Evolutionary conservation across 2,888 invertebrate species (phyloP).

Genomic region (Incurvaria masculella): DNA sequence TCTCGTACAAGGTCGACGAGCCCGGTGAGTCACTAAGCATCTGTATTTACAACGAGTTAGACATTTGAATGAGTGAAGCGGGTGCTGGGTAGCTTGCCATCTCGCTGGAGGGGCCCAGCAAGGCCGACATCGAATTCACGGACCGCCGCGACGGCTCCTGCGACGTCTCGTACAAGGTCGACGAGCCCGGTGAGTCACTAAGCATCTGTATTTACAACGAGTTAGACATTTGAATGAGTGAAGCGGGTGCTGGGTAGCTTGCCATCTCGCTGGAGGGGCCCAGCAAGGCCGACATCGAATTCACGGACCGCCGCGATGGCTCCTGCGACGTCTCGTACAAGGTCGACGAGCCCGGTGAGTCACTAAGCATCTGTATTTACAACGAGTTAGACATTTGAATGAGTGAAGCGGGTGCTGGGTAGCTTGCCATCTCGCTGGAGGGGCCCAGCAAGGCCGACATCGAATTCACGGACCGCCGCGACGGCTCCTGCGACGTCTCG

Average conservation of each 20-base stretch:
- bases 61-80: conserved; percentile 98
- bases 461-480: conserved; percentile 94
- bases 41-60: conserved; percentile 91
- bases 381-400: conserved; percentile 98
- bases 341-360: conserved; percentile 87
- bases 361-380: too few relatives aligned
- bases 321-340: conserved; percentile 95
- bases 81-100: conserved; percentile 96
- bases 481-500: conserved; percentile 95
- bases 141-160: conserved; percentile 97
- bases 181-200: conserved; percentile 79
- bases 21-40: conserved; percentile 76
- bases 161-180: conserved; percentile 90
- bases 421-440: conserved; percentile 93
- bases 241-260: conserved; percentile 95
- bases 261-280: conserved; percentile 98
- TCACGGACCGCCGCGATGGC: conserved; percentile 95
- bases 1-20: conserved; percentile 88
- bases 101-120: conserved; percentile 96
- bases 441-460: conserved; percentile 98
- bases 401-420: conserved; percentile 95
- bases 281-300: conserved; percentile 96
- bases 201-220: too few relatives aligned
- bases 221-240: conserved; percentile 97
- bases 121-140: conserved; percentile 96